Base-by-base conservation (phyloP, 2,888 invertebrate genomes). In the Cotesia congregata region DNA sequence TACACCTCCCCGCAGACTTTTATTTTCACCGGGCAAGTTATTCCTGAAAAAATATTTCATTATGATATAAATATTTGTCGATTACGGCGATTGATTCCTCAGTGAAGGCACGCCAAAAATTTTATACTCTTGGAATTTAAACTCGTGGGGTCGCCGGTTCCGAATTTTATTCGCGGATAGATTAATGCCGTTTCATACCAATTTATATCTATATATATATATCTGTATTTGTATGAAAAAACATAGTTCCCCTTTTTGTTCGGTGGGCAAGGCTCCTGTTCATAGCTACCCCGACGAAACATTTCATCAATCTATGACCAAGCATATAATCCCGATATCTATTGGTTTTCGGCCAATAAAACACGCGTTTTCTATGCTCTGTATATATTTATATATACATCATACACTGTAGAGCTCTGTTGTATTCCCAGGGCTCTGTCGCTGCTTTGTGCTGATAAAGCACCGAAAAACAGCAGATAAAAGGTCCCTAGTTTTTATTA, bases 311-410 rank as follows among this genome's bases (percentile, higher is more conserved):
- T 59, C 80, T 79, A 70, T 79, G 81, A 83, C 81, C 82, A 81
- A 83, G 83, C 83, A 83, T 86, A 87, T 89, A 89, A 89, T 89
- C 89, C 89, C 82, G 88, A 91, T 92, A 92, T 92, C 91, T 91
- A 90, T 90, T 90, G 91, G 91, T 91, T 92, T 91, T 92, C 91
- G 91, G 90, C 90, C 91, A 91, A 92, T 92, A 91, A 92, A 92
- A 91, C 91, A 91, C 91, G 91, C 86, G 85, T 85, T 30, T 30
- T 84, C 85, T 67, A 41, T 70, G 12, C 64, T 64, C 17, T 67
- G 39, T 20, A 68, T 41, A 68, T 68, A 68, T 68, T 17, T 68
- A 9, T 84, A 83, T 83, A 82, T 82, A 81, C 81, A 30, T 30
- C 30, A 30, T 30, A 30, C 50, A 50, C 12, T 50, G 50, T 50